Base-by-base conservation (phyloP, 1,140 invertebrate species). In the Parapsyche elsis region DNA sequence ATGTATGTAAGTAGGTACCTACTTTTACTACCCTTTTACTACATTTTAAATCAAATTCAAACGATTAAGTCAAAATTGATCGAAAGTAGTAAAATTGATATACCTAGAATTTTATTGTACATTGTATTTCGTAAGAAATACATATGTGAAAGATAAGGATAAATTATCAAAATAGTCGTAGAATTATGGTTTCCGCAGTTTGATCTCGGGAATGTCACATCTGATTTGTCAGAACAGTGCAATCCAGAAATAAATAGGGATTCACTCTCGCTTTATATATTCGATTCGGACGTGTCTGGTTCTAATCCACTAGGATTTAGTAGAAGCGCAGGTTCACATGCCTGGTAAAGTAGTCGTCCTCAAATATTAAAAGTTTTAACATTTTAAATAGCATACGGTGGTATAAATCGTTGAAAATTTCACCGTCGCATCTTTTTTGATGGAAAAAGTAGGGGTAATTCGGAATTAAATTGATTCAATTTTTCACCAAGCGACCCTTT, bases 121-220 rank as follows among this genome's bases (percentile, higher is more conserved):
- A 38, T 38, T 4, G 7, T 1, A 1, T 38, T 38, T 38, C 30
- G 7, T 38, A 38, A 4, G 7, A 38, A 38, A 38, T 7, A 38
- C 71, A 21, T 38, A 38, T 45, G 46, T 16, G 19, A 30, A 10
- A 21, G 30, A 30, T 16, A 19, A 10, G 16, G 45, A 46, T 73
- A 16, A 45, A 46, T 73, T 73, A 73, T 46, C 64, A 23, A 61
- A 61, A 74, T 5, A 10, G 45, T 16, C 21, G 10, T 26, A 75
- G 49, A 75, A 75, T 49, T 75, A 75, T 57, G 57, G 73, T 57
- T 75, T 75, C 73, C 73, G 73, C 45, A 75, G 73, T 75, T 75
- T 75, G 73, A 75, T 77, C 53, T 77, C 57, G 30, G 57, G 75
- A 77, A 77, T 67, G 75, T 77, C 75, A 64, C 75, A 64, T 77